Percentiles rank a stretch among this genome's conserved stretches.
Conservation (phyloP, 92 coral and sea anemone genomes). For the Phenganax subtilis region DNA sequence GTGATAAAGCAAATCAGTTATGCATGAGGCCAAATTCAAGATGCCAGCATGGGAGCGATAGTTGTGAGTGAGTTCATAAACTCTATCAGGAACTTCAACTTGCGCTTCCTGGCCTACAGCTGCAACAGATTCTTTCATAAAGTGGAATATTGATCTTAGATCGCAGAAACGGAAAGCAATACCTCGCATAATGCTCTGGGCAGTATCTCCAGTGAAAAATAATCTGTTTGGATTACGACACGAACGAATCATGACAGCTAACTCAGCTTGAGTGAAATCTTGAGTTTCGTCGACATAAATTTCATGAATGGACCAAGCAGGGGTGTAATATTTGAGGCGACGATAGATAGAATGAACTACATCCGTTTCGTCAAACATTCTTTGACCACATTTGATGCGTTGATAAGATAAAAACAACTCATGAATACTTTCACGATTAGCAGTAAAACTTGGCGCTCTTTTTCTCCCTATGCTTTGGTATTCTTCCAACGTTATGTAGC, state of each 20-base stretch:
- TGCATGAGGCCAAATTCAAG: constrained; percentile 76
- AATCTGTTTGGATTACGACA: constrained; percentile 80
- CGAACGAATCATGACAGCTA: constrained; percentile 78
- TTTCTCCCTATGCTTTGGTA: constrained; percentile 77
- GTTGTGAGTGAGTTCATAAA: constrained; percentile 85
- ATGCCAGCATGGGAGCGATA: constrained; percentile 96
- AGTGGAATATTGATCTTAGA: constrained; percentile 75
- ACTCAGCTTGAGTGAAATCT: constrained; percentile 94
- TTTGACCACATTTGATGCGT: constrained; percentile 45
- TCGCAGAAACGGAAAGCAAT: constrained; percentile 90
- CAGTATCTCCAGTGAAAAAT: constrained; percentile 97
- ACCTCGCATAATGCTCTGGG: constrained; percentile 98
- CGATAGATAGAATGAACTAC: constrained; percentile 66
- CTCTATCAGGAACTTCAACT: constrained; percentile 63
- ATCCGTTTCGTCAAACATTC: constrained; percentile 96
- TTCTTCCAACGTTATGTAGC: constrained; percentile 62
- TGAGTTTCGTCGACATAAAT: constrained; percentile 95
- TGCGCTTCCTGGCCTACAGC: constrained; percentile 34
- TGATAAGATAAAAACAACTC: constrained; percentile 65
- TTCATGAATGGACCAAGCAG: constrained; percentile 83
- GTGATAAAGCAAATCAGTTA: constrained; percentile 62
- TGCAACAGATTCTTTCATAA: constrained; percentile 55
- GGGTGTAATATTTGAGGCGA: constrained; percentile 65
- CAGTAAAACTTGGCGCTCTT: constrained; percentile 84
- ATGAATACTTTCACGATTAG: constrained; percentile 67